Conservation (phyloP, 2,888 invertebrate species). For the Oxyteleia sp. region DNA sequence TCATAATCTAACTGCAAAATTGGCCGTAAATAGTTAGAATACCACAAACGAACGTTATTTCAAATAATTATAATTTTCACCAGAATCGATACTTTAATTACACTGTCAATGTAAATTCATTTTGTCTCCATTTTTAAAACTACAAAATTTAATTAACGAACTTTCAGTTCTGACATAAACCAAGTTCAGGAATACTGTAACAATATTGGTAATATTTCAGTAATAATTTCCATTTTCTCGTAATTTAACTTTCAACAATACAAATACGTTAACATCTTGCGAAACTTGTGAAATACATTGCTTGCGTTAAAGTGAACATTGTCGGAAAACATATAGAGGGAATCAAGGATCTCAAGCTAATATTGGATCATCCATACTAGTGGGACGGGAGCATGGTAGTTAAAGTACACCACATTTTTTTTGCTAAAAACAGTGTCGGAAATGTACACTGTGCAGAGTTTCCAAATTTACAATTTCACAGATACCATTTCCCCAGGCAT, state of each 20-base stretch:
- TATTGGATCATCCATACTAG: constrained; percentile 27
- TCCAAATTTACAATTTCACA: constrained; percentile 13
- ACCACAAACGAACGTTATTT: too few relatives aligned
- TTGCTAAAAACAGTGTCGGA: not conserved
- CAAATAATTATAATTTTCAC: too few relatives aligned
- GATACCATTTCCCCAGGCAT: not conserved
- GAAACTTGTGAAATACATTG: constrained; percentile 29
- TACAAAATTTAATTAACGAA: too few relatives aligned
- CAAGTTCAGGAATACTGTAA: too few relatives aligned
- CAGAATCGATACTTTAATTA: too few relatives aligned
- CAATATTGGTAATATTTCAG: too few relatives aligned
- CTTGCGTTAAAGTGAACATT: constrained; percentile 30
- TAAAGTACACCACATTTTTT: constrained; percentile 25
- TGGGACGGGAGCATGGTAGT: constrained; percentile 4
- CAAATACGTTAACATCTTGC: constrained; percentile 17
- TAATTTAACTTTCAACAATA: constrained; percentile 11
- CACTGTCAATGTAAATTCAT: too few relatives aligned
- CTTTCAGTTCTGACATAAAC: too few relatives aligned
- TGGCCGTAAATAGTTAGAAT: too few relatives aligned
- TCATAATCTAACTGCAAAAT: too few relatives aligned
- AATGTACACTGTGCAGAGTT: not conserved
- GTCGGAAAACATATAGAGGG: constrained; percentile 17
- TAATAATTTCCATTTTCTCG: constrained; percentile 1
- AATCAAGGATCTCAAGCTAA: constrained; percentile 27
- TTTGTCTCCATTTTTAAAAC: too few relatives aligned